Evolutionary conservation across 2,113 vertebrate genomes (phyloP).

Genomic region (Apus apus): DNA sequence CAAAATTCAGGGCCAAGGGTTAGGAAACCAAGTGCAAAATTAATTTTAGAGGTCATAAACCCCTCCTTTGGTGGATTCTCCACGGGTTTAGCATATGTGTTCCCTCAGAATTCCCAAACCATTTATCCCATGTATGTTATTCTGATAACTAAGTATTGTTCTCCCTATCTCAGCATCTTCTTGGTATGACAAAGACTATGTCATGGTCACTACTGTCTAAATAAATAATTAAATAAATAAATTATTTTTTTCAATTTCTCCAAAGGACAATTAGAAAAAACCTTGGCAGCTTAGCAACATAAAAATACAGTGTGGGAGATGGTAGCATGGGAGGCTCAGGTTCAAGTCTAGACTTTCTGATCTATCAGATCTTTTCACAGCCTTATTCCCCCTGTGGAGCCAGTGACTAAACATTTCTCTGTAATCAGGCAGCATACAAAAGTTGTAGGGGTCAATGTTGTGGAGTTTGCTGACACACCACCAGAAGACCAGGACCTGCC

Average conservation of each 20-base stretch:
- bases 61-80: not conserved
- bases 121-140: not conserved
- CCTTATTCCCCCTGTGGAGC: not conserved
- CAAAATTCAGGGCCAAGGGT: not conserved
- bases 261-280: not conserved
- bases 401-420: not conserved
- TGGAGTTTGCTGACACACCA: not conserved
- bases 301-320: not conserved
- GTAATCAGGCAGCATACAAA: not conserved
- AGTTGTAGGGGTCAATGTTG: not conserved
- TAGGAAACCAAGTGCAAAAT: not conserved
- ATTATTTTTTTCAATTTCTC: not conserved
- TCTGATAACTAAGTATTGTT: not conserved
- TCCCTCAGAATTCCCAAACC: not conserved
- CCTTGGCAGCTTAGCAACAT: not conserved
- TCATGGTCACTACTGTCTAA: not conserved
- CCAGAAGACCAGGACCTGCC: not conserved
- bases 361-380: not conserved
- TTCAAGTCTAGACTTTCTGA: not conserved
- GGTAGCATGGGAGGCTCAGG: not conserved
- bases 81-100: not conserved
- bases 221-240: not conserved
- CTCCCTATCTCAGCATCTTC: not conserved
- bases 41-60: not conserved
- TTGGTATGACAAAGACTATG: not conserved